These are phyloP conservation scores for Portevinia maculata DNA, from an alignment of 2,888 invertebrate genomes.

Conservation along the genomic window DNA sequence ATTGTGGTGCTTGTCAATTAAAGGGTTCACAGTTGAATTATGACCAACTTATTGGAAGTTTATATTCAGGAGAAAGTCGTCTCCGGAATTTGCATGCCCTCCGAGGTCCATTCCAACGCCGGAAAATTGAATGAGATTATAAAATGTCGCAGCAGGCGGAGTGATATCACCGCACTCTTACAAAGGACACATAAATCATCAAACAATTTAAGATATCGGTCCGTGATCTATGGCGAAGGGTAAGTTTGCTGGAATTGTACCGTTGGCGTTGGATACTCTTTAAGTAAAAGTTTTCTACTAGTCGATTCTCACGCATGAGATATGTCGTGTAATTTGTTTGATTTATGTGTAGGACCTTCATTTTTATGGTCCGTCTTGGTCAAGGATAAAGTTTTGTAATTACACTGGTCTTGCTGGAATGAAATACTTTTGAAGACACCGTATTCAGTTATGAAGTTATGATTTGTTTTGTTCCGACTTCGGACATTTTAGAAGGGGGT, in stretches of 20 bases:
- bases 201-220: conserved; percentile 65
- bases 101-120: conserved; percentile 24
- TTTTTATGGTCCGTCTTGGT: conserved; percentile 62
- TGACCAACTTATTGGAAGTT: conserved; percentile 68
- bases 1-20: conserved; percentile 65
- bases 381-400: conserved; percentile 64
- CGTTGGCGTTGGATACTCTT: conserved; percentile 19
- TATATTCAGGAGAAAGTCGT: conserved; percentile 62
- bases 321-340: conserved; percentile 66
- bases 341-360: conserved; percentile 67
- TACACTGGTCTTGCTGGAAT: conserved; percentile 32
- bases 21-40: conserved; percentile 69
- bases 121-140: neutral
- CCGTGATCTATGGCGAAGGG: neutral
- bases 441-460: conserved; percentile 35
- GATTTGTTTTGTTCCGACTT: conserved; percentile 45
- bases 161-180: conserved; percentile 39
- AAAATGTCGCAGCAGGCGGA: neutral
- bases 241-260: neutral
- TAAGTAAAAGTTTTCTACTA: conserved; percentile 52
- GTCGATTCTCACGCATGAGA: conserved; percentile 70
- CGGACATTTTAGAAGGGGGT: conserved; percentile 26
- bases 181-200: conserved; percentile 67
- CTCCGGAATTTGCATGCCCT: conserved; percentile 63
- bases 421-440: neutral